These are phyloP conservation scores for Cyprinodon tularosa DNA, from an alignment of 2,113 vertebrate genomes.

Conservation along the genomic window DNA sequence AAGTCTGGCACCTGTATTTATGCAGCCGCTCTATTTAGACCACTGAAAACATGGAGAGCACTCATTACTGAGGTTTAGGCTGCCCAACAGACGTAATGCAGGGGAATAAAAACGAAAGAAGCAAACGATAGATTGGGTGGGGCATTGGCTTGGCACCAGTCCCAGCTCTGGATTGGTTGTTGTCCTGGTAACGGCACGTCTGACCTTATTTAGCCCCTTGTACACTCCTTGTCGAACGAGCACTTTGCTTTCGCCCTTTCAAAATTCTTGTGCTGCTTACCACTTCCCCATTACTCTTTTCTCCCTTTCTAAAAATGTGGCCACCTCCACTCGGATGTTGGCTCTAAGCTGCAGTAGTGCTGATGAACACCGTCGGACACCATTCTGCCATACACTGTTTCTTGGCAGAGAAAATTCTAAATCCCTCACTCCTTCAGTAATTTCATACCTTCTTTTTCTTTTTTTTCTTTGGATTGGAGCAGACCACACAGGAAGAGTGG, in stretches of 20 bases:
- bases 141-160: constrained; percentile 64
- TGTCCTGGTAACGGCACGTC: constrained; percentile 73
- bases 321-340: constrained; percentile 3
- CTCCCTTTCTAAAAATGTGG: constrained; percentile 10
- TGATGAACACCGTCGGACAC: constrained; percentile 13
- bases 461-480: constrained; percentile 23
- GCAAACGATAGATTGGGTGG: constrained; percentile 51
- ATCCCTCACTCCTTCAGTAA: constrained; percentile 41
- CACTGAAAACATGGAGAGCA: constrained; percentile 64
- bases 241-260: constrained; percentile 12
- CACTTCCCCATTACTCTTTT: constrained; percentile 25
- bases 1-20: constrained; percentile 71
- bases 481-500: constrained; percentile 51
- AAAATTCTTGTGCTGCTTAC: constrained; percentile 19
- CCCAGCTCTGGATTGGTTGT: constrained; percentile 68
- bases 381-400: constrained; percentile 15
- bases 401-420: constrained; percentile 31
- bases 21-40: constrained; percentile 70
- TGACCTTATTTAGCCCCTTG: constrained; percentile 73
- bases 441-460: constrained; percentile 47
- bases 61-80: constrained; percentile 81
- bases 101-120: constrained; percentile 35
- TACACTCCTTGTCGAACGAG: constrained; percentile 28
- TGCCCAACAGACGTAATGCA: constrained; percentile 47
- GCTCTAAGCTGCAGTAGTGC: constrained; percentile 5